phyloP scores from a whole-genome alignment of 2,888 invertebrate genomes.

The Tenthredo notha region DNA sequence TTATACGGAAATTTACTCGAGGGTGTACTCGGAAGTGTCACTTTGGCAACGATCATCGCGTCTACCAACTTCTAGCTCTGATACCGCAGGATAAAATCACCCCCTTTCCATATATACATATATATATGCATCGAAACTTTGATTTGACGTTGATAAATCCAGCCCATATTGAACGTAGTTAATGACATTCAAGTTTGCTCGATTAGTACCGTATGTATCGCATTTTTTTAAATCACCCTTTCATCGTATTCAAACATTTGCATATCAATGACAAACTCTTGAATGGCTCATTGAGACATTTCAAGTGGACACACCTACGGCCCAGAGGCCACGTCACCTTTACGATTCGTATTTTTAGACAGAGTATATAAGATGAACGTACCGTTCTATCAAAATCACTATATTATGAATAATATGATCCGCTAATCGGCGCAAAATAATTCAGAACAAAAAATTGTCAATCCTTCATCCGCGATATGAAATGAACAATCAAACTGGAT shows the following conservation, averaged over 20 bases:
- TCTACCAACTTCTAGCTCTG: background rate
- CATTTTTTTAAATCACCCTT: slow-evolving; percentile 12
- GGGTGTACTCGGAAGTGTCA: slow-evolving; percentile 44
- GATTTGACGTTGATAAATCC: background rate
- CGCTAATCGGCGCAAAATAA: background rate
- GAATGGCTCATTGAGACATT: slow-evolving; percentile 38
- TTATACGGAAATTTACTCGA: background rate
- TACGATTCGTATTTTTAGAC: background rate
- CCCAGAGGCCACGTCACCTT: background rate
- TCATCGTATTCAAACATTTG: slow-evolving; percentile 35
- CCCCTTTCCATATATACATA: background rate
- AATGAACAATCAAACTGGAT: background rate
- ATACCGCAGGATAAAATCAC: background rate
- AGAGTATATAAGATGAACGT: background rate
- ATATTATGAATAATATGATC: background rate
- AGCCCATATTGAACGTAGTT: background rate
- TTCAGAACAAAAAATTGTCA: background rate
- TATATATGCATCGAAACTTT: background rate
- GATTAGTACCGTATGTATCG: background rate
- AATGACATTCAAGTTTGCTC: background rate
- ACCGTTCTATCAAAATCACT: background rate
- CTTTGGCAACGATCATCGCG: slow-evolving; percentile 39
- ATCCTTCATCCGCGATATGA: background rate
- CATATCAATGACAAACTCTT: slow-evolving; percentile 31
- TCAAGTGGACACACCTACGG: slow-evolving; percentile 24